Conservation (phyloP, 2,797 vertebrate genomes). For the Falco berigora region DNA sequence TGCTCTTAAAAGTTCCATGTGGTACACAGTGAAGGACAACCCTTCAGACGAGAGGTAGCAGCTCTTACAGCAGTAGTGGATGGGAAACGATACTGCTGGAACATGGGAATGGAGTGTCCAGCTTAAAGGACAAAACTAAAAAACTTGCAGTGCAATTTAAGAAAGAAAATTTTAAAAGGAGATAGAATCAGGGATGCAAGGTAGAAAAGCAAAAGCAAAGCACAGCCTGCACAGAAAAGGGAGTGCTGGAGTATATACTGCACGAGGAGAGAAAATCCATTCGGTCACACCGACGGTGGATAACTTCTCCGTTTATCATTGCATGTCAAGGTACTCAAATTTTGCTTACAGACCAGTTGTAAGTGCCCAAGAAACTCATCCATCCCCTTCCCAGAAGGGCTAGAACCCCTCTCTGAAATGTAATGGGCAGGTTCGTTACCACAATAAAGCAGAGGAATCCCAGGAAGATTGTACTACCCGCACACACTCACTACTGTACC, state of each 20-base stretch:
- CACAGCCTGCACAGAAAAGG: neutral
- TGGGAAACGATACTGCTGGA: neutral
- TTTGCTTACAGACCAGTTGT: neutral
- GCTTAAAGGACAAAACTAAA: neutral
- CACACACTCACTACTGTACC: rapidly evolving
- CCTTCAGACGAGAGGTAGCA: neutral
- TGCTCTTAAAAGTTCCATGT: neutral
- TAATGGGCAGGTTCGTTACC: rapidly evolving
- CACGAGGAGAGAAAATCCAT: neutral
- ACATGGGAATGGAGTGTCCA: neutral
- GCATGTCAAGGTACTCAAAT: neutral
- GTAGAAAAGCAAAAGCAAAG: neutral
- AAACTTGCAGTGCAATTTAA: neutral
- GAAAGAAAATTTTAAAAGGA: neutral
- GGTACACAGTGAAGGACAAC: neutral
- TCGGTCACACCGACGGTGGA: neutral
- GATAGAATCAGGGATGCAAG: neutral
- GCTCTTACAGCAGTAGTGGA: neutral
- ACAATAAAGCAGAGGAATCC: neutral
- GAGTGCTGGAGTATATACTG: neutral
- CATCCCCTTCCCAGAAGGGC: neutral
- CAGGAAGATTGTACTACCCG: neutral
- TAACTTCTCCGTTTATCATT: neutral
- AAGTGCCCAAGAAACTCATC: neutral
- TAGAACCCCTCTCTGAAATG: neutral